Evolutionary conservation across 2,888 invertebrate genomes (phyloP).

Genomic region (Polylopha cassiicola): DNA sequence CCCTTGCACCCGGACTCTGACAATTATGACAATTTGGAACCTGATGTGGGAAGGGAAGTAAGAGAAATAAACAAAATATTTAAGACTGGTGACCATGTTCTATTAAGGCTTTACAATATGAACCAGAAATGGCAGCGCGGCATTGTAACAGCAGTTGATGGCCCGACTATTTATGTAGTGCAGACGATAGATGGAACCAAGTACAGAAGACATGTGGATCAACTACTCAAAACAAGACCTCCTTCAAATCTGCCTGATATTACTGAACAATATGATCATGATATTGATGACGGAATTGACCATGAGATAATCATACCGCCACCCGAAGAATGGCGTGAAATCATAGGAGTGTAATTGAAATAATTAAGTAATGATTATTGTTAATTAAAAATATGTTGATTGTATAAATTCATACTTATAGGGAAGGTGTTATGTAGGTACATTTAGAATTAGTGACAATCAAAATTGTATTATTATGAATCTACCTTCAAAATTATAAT

Average conservation of each 20-base stretch:
- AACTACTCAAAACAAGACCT: slow-evolving; percentile 3
- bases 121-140: slow-evolving; percentile 4
- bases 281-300: not conserved
- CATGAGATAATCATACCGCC: not conserved
- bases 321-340: slow-evolving; percentile 2
- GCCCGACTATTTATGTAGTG: slow-evolving; percentile 3
- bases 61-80: slow-evolving; percentile 1
- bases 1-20: not conserved
- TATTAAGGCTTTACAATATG: slow-evolving; percentile 10
- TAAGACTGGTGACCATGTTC: slow-evolving; percentile 4
- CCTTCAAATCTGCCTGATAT: not conserved
- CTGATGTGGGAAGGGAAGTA: too few relatives aligned
- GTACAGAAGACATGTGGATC: slow-evolving; percentile 3
- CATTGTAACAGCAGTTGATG: not conserved
- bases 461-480: too few relatives aligned
- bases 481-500: too few relatives aligned
- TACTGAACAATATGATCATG: not conserved
- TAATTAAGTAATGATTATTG: too few relatives aligned
- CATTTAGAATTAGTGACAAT: too few relatives aligned
- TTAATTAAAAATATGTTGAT: too few relatives aligned
- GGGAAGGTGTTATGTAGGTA: too few relatives aligned
- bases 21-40: too few relatives aligned
- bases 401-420: too few relatives aligned
- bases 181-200: not conserved
- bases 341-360: slow-evolving; percentile 3